phyloP scores from a whole-genome alignment of 2,113 vertebrate genomes.

The Gobiocypris rarus region DNA sequence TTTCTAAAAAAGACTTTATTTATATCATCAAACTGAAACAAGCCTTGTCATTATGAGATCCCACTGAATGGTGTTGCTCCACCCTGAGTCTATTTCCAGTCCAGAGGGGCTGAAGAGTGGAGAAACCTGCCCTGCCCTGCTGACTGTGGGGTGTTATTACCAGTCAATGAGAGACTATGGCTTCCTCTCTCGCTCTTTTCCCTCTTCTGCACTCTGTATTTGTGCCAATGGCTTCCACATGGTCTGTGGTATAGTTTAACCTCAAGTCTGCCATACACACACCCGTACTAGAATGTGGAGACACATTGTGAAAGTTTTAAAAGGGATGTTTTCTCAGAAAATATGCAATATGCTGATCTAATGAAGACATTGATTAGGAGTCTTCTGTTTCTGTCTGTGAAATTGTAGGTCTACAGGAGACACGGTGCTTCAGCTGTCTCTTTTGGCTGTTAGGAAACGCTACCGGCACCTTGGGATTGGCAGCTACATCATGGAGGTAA shows the following conservation, averaged over 20 bases:
- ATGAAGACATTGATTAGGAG: neutral
- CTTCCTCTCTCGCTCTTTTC: constrained; percentile 31
- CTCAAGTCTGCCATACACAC: constrained; percentile 6
- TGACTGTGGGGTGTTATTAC: constrained; percentile 49
- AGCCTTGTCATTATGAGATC: constrained; percentile 72
- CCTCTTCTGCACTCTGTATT: constrained; percentile 17
- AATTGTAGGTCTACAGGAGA: constrained; percentile 52
- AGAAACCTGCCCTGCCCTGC: constrained; percentile 44
- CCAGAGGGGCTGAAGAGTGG: constrained; percentile 1
- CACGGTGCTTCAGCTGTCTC: constrained; percentile 54
- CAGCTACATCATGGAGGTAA: constrained; percentile 53
- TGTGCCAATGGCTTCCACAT: constrained; percentile 48
- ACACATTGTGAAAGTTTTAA: neutral
- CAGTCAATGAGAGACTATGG: constrained; percentile 49
- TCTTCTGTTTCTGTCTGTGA: neutral
- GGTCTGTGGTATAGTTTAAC: constrained; percentile 24
- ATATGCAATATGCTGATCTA: neutral
- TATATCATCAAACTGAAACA: constrained; percentile 61
- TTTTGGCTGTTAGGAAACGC: constrained; percentile 56
- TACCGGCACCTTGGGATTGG: constrained; percentile 54
- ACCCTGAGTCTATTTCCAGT: constrained; percentile 57
- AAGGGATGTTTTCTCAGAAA: neutral
- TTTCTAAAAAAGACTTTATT: constrained; percentile 62
- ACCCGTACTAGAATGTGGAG: neutral
- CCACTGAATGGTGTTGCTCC: constrained; percentile 52